Evolutionary conservation across 2,113 vertebrate genomes (phyloP), one percentile per base, ranked within the genome.

Genomic region (Pogonocichla stellata): DNA sequence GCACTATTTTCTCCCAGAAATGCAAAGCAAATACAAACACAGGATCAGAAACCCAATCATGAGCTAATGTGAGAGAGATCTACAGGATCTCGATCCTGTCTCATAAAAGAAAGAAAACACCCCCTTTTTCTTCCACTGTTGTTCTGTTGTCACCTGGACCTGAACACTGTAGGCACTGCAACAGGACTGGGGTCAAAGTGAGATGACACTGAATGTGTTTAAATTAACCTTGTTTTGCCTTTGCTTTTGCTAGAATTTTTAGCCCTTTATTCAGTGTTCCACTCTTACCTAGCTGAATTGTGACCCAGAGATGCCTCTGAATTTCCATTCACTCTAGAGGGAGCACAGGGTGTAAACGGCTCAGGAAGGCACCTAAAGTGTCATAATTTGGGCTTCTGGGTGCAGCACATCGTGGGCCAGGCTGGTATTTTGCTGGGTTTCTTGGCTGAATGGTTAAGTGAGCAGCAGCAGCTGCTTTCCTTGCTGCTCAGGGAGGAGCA

Each of bases 331-430:
- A 34, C 38, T 71, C 56, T 14, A 31, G 67, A 66, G 56, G n/a
- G 16, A 90, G 13, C 22, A 12, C 1, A 19, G 18, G 15, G 4
- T 60, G 45, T 34, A 36, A 23, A 6, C 65, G 50, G 19, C 24
- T 67, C 48, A 19, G 78, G 14, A 72, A 82, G 57, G 29, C 19
- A 8, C 40, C 45, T 61, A 1, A 40, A 48, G 19, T 43, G 31
- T 2, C 23, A 50, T 38, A 10, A 62, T 94, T 93, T 42, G 19
- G 23, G 12, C 2, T 80, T 80, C 45, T 18, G 19, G 28, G 15
- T 56, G 9, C 65, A 80, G 5, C 5, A 29, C 1, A 0, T 58
- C 2, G 1, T 77, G 45, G 25, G 23, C 34, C 45, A 45, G 0
- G 40, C 29, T 81, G 40, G 28, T 25, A 9, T 78, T 91, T 91